Evolutionary conservation across 2,797 vertebrate species (phyloP), one percentile per base, ranked within the genome.

Genomic region (Craterocephalus amniculus): DNA sequence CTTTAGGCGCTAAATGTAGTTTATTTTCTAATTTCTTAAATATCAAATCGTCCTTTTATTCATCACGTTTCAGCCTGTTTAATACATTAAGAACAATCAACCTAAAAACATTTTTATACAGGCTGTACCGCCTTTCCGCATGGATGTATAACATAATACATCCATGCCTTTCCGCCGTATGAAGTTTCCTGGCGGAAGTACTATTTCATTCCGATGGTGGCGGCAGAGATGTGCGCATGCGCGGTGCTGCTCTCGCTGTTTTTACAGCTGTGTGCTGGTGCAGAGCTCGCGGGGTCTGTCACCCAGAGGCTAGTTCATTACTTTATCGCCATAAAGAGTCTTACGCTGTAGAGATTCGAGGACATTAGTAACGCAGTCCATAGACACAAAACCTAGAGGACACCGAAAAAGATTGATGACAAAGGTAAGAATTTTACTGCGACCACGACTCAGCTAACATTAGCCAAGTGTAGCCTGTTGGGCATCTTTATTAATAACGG

Each of bases 351-450:
- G 13, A 36, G 14, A 22, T n/a, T 13, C 3, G 20, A 18, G 62
- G 24, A 63, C 22, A 3, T 4, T 0, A 3, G 11, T 7, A 6
- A 57, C 27, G 58, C 3, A 31, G 38, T 60, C 36, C 36, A 36
- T 32, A 31, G 3, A 27, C 24, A 63, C 16, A 18, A 29, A 14
- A 68, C 8, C 43, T 6, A 22, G 31, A 70, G 38, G 55, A 26
- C 36, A 60, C 2, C 7, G 2, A 4, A 51, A 43, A 4, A 43
- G 51, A 7, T 75, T 84, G 34, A 79, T 81, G 78, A 80, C 16
- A 81, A 76, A 88, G 82, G 87, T 88, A 77, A 83, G 72, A 56
- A 34, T 1, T 22, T 6, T 9, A 45, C 20, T 20, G 27, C 32
- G 58, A 60, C 22, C 32, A 14, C 18, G 22, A 35, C 55, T 69